Evolutionary conservation across 2,113 vertebrate genomes (phyloP), one percentile per base, ranked within the genome.

Genomic region (Rattus rattus): DNA sequence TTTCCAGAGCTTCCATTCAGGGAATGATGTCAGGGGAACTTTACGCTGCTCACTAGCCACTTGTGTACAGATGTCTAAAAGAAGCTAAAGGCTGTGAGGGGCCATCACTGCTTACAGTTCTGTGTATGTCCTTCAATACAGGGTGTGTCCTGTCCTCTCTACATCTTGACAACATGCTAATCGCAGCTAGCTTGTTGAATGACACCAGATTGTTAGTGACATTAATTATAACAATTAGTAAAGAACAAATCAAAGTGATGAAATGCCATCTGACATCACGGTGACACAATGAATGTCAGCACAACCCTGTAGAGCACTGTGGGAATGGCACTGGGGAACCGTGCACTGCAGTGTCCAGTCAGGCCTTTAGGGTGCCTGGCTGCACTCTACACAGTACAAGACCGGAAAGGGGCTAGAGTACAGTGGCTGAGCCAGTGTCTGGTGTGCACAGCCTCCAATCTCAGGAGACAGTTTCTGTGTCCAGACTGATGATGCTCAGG

Each of bases 271-370:
- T 28, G 76, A 24, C 89, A 69, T 80, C 61, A 80, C n/a, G 47
- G 20, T 2, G 88, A 61, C 22, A n/a, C 17, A 20, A 54, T n/a
- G 17, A 43, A 26, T 79, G 33, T 39, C 17, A 28, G 13, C 12
- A 24, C 4, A 24, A 9, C 5, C 24, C 12, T 2, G 39, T 17
- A 39, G 33, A 65, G 49, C 1, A 33, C 6, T 16, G 5, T 14
- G 36, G 5, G 16, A 28, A 2, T 4, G 16, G 56, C 49, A n/a
- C 28, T 22, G 24, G 19, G 16, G 26, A 24, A 4, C 72, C 9
- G 24, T 49, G 52, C 8, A 19, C 70, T 2, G 0, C 16, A 17
- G 20, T 0, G 4, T 4, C 26, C 12, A 26, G 12, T 5, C 75
- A 43, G 43, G 13, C 43, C 39, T 9, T 73, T 69, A 33, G 0